Percentiles rank a stretch among this genome's conserved stretches.
Evolutionary conservation across 1,140 invertebrate genomes (phyloP).

Genomic region (Cyphomyrmex costatus): DNA sequence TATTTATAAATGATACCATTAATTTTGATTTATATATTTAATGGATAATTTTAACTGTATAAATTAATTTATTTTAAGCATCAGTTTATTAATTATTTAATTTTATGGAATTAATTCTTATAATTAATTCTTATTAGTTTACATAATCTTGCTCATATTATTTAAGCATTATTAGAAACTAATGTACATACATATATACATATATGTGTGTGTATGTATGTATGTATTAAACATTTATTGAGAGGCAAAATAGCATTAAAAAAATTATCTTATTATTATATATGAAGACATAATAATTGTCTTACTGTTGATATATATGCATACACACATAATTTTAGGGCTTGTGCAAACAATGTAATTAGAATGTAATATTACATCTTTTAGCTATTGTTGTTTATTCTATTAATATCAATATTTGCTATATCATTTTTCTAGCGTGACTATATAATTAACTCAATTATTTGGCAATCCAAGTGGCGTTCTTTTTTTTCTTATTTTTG

Average conservation of each 20-base stretch:
- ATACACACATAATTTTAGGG: neutral
- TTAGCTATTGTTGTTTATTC: conserved; percentile 24
- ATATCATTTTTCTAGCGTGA: conserved; percentile 36
- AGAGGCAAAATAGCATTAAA: neutral
- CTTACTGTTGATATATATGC: neutral
- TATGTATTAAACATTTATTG: conserved; percentile 4
- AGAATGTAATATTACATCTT: conserved; percentile 16
- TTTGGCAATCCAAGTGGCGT: conserved; percentile 4
- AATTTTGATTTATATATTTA: neutral
- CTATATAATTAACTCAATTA: conserved; percentile 30
- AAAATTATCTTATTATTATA: neutral
- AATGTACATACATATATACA: neutral
- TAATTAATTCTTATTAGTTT: neutral
- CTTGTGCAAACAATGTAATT: conserved; percentile 33
- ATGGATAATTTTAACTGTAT: neutral
- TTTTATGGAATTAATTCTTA: neutral
- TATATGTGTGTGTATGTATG: neutral
- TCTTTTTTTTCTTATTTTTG: conserved; percentile 23
- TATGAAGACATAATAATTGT: neutral
- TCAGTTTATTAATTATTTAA: conserved; percentile 18
- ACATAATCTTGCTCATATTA: neutral
- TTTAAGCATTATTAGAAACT: neutral
- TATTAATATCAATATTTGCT: conserved; percentile 10
- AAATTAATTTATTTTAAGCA: neutral
- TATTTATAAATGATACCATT: conserved; percentile 1